Base-by-base conservation (phyloP, 2,797 vertebrate genomes). In the Rhinichthys osculus region DNA sequence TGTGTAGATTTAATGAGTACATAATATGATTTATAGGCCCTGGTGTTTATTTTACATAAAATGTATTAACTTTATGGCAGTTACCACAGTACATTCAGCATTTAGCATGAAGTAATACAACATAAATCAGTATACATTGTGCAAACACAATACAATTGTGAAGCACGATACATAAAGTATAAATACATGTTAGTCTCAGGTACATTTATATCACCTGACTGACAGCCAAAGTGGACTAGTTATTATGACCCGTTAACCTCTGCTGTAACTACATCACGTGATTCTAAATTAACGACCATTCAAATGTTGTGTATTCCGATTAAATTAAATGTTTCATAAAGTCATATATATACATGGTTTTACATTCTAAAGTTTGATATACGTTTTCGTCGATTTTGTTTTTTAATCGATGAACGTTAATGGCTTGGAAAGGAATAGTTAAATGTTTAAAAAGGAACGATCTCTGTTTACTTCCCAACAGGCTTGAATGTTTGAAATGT, bases 191-290 rank as follows among this genome's bases (percentile, higher is more conserved):
- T 95, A 59, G 96, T 97, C 0, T 97, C 98, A 97, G 23, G 23
- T 9, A 99, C 95, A 89, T 99, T 98, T 98, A 91, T 38, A 93
- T 85, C 62, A 98, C 94, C 73, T 97, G 96, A 0, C 94, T 86
- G 44, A 94, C 95, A 72, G 95, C 94, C 87, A 94, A 95, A 30
- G 95, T 92, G 3, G 95, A 92, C 86, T 66, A 14, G 27, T 64
- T 64, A 30, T 5, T 30, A 14, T 30, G 13, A 64, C 59, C 59
- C 13, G 13, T 47, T 47, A 14, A 14, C 44, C 44, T 47, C 44
- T 47, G 11, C 44, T 47, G 13, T 47, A 47, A 47, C 4, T 52
- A 52, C 17, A n/a, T 16, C 40, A 27, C 6, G 40, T 72, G 40
- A 23, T 16, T 16, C 5, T 7, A 71, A n/a, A 27, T 44, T 87